A percentile compares a stretch with the other conserved stretches of the same genome.
phyloP scores from a whole-genome alignment of 2,797 vertebrate species.

The Cyclura pinguis region DNA sequence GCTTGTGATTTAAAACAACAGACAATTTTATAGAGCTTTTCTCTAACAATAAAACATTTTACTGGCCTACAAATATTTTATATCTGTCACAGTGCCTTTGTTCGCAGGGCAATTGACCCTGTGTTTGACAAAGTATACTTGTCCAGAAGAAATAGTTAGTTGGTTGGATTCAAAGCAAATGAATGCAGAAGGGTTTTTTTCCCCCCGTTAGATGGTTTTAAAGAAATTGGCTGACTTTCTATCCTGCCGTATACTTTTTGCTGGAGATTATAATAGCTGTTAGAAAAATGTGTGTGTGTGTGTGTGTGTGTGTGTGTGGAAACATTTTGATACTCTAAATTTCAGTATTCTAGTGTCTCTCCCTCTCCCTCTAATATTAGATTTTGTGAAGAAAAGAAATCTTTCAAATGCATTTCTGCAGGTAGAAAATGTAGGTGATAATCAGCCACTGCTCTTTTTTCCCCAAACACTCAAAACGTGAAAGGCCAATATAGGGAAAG shows the following conservation, averaged over 20 bases:
- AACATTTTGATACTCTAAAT: neutral
- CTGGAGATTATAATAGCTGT: neutral
- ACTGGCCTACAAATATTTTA: neutral
- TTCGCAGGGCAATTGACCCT: neutral
- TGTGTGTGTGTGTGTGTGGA: too few relatives aligned
- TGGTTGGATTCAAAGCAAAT: neutral
- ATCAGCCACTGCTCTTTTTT: neutral
- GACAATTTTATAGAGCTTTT: neutral
- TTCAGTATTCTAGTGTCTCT: neutral
- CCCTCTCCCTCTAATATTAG: neutral
- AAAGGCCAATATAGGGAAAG: neutral
- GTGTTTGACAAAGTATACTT: neutral
- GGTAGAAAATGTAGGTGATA: neutral
- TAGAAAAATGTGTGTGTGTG: neutral
- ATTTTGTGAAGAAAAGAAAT: neutral
- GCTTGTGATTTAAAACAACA: neutral
- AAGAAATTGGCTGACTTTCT: neutral
- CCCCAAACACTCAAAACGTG: too few relatives aligned
- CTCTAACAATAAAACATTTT: neutral
- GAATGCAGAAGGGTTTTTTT: neutral
- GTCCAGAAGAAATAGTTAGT: neutral
- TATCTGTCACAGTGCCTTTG: neutral
- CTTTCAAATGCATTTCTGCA: neutral
- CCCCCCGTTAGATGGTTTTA: neutral
- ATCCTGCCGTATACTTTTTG: neutral